These are phyloP conservation scores for Eutolmus rufibarbis DNA, from an alignment of 2,888 invertebrate genomes.

Conservation along the genomic window DNA sequence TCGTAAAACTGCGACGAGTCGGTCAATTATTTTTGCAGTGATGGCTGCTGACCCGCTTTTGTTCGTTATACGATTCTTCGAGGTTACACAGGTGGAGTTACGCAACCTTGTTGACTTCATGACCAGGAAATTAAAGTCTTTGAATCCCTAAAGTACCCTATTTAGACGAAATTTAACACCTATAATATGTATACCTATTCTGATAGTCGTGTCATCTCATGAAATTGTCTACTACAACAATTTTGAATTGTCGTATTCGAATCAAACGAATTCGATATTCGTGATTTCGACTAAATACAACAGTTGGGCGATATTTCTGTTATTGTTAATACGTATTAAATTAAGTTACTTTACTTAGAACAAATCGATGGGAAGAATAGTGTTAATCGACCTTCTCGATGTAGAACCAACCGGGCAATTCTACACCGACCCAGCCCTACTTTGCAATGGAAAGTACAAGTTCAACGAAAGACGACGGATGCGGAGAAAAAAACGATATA, in stretches of 20 bases:
- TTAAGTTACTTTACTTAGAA: neutral
- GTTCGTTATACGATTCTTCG: neutral
- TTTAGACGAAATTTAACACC: neutral
- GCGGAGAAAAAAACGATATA: neutral
- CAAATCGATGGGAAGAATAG: neutral
- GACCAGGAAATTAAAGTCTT: neutral
- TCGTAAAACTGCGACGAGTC: neutral
- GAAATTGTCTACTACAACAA: too few relatives aligned
- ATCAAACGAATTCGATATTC: neutral
- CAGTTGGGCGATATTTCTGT: neutral
- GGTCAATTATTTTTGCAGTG: neutral
- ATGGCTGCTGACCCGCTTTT: neutral
- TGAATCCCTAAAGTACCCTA: neutral
- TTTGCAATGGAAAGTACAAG: slow-evolving; percentile 34
- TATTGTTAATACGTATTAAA: neutral
- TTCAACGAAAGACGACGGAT: slow-evolving; percentile 24
- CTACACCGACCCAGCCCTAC: neutral
- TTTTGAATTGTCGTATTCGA: too few relatives aligned
- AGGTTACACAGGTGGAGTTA: neutral
- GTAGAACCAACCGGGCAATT: neutral
- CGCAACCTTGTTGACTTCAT: neutral
- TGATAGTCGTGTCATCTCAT: too few relatives aligned
- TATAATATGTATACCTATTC: too few relatives aligned
- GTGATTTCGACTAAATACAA: neutral
- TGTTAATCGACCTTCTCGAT: neutral